These are phyloP conservation scores for Pollenia angustigena DNA, from an alignment of 2,888 invertebrate species.

Conservation along the genomic window DNA sequence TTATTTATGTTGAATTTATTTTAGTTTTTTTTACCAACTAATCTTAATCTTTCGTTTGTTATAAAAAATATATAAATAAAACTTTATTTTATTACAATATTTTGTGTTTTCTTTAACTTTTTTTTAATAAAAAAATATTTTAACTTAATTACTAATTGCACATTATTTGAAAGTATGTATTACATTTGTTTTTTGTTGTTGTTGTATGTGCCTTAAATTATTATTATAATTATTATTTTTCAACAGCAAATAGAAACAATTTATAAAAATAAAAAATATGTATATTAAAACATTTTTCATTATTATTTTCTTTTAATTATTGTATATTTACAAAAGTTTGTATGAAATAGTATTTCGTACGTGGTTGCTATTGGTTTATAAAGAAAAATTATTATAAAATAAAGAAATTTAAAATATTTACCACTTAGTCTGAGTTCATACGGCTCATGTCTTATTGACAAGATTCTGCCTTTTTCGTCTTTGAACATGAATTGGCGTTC, in stretches of 20 bases:
- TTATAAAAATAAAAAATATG: constrained; percentile 37
- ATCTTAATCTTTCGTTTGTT: constrained; percentile 16
- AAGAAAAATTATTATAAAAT: no score
- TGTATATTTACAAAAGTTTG: constrained; percentile 40
- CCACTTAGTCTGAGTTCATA: no score
- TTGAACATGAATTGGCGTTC: no score
- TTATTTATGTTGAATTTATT: constrained; percentile 24
- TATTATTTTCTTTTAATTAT: neutral
- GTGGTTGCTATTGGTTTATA: constrained; percentile 15
- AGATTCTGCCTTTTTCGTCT: no score
- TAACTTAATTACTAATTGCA: constrained; percentile 61
- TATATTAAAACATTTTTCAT: neutral
- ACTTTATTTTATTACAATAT: constrained; percentile 4
- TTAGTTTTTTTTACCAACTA: constrained; percentile 6
- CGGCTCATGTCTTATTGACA: no score
- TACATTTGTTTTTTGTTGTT: constrained; percentile 25
- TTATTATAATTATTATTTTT: neutral
- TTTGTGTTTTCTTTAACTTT: neutral
- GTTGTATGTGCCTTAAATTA: constrained; percentile 37
- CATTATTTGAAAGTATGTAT: constrained; percentile 26
- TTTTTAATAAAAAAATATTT: constrained; percentile 48
- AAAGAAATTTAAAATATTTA: no score
- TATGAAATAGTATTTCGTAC: neutral
- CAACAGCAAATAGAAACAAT: constrained; percentile 48
- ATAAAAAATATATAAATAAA: constrained; percentile 57